Evolutionary conservation across 2,888 invertebrate genomes (phyloP).

Genomic region (Ormyrus labotus): DNA sequence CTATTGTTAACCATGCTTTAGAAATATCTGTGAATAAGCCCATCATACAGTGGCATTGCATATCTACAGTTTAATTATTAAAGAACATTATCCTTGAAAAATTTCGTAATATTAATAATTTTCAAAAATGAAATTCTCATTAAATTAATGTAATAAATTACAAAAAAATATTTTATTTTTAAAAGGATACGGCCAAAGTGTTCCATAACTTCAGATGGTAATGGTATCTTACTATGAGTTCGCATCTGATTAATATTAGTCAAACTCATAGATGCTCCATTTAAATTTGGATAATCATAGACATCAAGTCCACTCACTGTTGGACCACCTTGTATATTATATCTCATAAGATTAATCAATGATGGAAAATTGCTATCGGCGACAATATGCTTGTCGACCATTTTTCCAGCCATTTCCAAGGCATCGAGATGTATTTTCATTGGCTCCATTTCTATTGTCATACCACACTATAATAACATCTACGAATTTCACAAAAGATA

Average conservation of each 20-base stretch:
- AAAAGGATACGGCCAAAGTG: conserved; percentile 95
- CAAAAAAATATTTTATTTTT: conserved; percentile 21
- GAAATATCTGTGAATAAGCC: conserved; percentile 97
- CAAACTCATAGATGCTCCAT: conserved; percentile 81
- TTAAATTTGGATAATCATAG: conserved; percentile 91
- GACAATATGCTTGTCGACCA: conserved; percentile 85
- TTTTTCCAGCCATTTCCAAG: conserved; percentile 87
- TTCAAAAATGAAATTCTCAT: too few relatives aligned
- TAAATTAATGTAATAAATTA: too few relatives aligned
- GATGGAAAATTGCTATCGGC: conserved; percentile 85
- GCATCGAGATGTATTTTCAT: conserved; percentile 78
- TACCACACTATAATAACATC: conserved; percentile 31
- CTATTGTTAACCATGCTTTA: conserved; percentile 97
- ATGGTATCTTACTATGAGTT: conserved; percentile 88
- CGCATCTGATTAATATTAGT: conserved; percentile 87
- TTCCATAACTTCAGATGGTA: conserved; percentile 95
- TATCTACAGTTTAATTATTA: conserved; percentile 80
- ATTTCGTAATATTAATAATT: background rate
- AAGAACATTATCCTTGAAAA: conserved; percentile 35
- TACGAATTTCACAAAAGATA: conserved; percentile 5
- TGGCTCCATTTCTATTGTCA: conserved; percentile 70
- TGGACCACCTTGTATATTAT: conserved; percentile 80
- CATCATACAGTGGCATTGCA: conserved; percentile 97
- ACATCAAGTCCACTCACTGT: conserved; percentile 94
- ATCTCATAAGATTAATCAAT: conserved; percentile 80